Percentiles rank a stretch among this genome's conserved stretches.
phyloP scores from a whole-genome alignment of 2,888 invertebrate genomes.

The Erebia aethiops region DNA sequence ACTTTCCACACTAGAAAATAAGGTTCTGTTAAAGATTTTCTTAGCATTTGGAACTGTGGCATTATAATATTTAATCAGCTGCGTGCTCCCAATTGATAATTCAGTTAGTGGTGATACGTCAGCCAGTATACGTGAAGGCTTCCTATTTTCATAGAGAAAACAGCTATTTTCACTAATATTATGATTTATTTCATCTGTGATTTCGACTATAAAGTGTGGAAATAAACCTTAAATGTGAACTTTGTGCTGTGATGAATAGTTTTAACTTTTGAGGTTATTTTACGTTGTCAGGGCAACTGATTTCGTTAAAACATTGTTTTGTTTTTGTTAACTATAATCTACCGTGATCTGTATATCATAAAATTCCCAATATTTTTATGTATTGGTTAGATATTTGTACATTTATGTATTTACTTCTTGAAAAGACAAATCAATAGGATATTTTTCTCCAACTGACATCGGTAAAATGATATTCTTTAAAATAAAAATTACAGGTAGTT shows the following conservation, averaged over 20 bases:
- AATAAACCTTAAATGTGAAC: conserved; percentile 6
- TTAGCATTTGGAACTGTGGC: conserved; percentile 57
- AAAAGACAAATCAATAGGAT: too few species aligned
- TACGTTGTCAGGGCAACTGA: conserved; percentile 52
- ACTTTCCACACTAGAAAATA: conserved; percentile 56
- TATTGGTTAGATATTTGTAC: neutral
- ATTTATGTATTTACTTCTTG: too few species aligned
- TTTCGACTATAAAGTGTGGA: conserved; percentile 34
- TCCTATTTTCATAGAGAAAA: conserved; percentile 35
- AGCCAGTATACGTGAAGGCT: conserved; percentile 62
- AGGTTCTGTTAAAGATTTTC: conserved; percentile 57
- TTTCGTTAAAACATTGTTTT: conserved; percentile 34
- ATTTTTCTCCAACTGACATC: too few species aligned
- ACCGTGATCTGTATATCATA: neutral
- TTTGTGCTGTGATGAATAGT: conserved; percentile 41
- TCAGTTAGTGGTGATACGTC: conserved; percentile 66
- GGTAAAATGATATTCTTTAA: too few species aligned
- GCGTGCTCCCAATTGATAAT: conserved; percentile 76
- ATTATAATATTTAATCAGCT: conserved; percentile 74
- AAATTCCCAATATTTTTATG: neutral
- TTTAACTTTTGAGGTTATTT: conserved; percentile 46
- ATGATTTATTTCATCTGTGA: conserved; percentile 36
- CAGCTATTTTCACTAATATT: conserved; percentile 28
- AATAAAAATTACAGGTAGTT: too few species aligned
- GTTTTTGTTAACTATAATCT: conserved; percentile 13